Evolutionary conservation across 2,113 vertebrate species (phyloP).

Genomic region (Mirounga angustirostris): DNA sequence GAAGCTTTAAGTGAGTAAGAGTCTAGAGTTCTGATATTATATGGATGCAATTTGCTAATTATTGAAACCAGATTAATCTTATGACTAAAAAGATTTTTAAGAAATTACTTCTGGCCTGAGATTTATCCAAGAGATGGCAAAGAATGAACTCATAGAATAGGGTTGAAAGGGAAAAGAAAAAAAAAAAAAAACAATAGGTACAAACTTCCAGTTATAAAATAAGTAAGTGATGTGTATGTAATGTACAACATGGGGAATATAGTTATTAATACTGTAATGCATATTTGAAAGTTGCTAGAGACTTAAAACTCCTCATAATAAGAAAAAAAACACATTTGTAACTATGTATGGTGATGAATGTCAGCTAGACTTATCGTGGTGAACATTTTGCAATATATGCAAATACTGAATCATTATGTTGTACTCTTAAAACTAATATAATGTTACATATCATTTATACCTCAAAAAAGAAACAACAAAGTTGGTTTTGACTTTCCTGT

Average conservation of each 20-base stretch:
- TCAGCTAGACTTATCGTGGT: background rate
- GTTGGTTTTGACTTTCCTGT: background rate
- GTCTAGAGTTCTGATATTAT: background rate
- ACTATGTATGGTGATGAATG: background rate
- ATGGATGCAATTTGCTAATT: background rate
- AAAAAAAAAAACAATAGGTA: background rate
- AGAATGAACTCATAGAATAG: background rate
- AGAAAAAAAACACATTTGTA: background rate
- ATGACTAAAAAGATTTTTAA: background rate
- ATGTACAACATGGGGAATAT: background rate
- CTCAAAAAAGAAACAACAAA: background rate
- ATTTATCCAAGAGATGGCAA: background rate
- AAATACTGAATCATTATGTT: background rate
- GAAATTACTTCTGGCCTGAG: background rate
- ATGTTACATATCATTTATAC: background rate
- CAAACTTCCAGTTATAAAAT: background rate
- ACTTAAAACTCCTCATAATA: background rate
- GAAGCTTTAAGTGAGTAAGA: background rate
- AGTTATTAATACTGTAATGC: background rate
- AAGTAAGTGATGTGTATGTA: background rate
- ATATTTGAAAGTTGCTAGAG: background rate
- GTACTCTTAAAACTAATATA: background rate
- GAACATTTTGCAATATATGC: background rate
- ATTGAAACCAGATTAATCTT: background rate
- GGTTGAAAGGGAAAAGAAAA: background rate